phyloP scores from a whole-genome alignment of 2,888 invertebrate genomes.

The Palloptera scutellata region DNA sequence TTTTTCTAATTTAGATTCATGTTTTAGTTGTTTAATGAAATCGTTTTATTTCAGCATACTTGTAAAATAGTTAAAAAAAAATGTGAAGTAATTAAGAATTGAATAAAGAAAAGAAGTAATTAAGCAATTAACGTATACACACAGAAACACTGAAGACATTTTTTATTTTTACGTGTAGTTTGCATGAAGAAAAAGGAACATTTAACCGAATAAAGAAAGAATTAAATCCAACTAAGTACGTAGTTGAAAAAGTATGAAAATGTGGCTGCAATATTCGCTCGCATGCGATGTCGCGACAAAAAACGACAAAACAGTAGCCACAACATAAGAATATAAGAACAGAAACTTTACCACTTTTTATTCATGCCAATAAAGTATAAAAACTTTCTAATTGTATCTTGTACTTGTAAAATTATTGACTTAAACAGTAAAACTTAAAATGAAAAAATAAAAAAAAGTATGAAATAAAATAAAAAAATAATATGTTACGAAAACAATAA shows the following conservation, averaged over 20 bases:
- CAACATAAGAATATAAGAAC: conserved; percentile 35
- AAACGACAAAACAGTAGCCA: conserved; percentile 39
- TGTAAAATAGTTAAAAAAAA: conserved; percentile 2
- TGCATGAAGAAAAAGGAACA: conserved; percentile 10
- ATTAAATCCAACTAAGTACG: conserved; percentile 22
- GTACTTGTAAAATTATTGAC: not conserved
- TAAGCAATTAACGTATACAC: conserved; percentile 16
- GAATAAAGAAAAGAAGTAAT: conserved; percentile 12
- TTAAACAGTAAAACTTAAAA: not conserved
- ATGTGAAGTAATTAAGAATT: conserved; percentile 29
- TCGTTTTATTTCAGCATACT: not conserved
- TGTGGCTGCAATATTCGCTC: conserved; percentile 1
- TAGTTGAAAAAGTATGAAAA: too few species aligned
- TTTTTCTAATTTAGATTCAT: not conserved
- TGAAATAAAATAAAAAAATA: not conserved
- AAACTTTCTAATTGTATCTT: conserved; percentile 28
- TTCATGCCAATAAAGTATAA: conserved; percentile 27
- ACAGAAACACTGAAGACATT: conserved; percentile 3
- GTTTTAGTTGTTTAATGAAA: conserved; percentile 1
- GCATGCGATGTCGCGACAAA: not conserved
- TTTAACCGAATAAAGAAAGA: conserved; percentile 3
- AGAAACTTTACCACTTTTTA: conserved; percentile 2
- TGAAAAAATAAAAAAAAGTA: not conserved
- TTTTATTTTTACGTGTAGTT: conserved; percentile 15
- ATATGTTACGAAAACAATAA: not conserved